Conservation (phyloP, 1,140 invertebrate species). For the Drosophila mayri region DNA sequence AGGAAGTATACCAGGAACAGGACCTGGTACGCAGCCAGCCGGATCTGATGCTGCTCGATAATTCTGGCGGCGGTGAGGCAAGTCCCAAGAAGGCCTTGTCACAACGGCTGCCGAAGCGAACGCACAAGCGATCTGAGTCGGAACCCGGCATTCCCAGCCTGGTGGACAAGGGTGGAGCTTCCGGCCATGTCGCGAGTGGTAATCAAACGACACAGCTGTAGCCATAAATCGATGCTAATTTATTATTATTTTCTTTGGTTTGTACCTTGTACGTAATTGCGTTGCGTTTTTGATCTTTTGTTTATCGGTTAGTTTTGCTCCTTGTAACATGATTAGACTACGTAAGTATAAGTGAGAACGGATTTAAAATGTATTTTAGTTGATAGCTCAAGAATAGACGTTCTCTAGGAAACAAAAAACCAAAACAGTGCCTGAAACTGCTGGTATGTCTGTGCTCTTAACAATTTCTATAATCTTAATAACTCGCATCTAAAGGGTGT, state of each 20-base stretch:
- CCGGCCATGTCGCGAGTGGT: conserved; percentile 6
- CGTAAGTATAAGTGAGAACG: conserved; percentile 25
- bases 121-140: conserved; percentile 85
- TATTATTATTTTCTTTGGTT: conserved; percentile 32
- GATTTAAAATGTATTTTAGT: conserved; percentile 31
- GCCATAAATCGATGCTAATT: conserved; percentile 53
- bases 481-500: not conserved
- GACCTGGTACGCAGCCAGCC: conserved; percentile 84
- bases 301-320: conserved; percentile 12
- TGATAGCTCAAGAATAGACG: conserved; percentile 15
- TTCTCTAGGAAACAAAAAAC: conserved; percentile 13
- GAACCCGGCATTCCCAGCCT: conserved; percentile 77
- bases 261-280: conserved; percentile 40
- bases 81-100: conserved; percentile 38
- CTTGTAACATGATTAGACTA: conserved; percentile 17
- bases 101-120: conserved; percentile 66
- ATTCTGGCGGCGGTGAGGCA: conserved; percentile 23
- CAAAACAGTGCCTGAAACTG: conserved; percentile 28
- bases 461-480: conserved; percentile 9
- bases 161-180: conserved; percentile 30
- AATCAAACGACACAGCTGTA: conserved; percentile 46
- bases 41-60: conserved; percentile 75
- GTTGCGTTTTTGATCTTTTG: conserved; percentile 35
- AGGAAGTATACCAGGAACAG: conserved; percentile 74
- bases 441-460: not conserved